These are phyloP conservation scores for Patella caerulea DNA, from an alignment of 2,888 invertebrate genomes.

Conservation along the genomic window DNA sequence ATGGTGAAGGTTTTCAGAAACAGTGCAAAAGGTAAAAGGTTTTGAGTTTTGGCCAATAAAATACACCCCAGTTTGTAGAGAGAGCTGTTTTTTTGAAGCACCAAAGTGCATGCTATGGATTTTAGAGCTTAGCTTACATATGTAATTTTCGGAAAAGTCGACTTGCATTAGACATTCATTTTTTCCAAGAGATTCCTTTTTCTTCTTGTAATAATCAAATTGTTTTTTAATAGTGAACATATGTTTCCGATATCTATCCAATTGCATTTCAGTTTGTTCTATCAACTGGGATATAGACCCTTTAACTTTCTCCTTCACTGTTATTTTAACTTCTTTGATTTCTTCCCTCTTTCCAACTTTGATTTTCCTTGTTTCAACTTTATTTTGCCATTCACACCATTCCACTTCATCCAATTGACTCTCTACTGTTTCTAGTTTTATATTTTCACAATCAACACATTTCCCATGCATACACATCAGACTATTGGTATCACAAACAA, in stretches of 20 bases:
- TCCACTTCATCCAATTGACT: constrained; percentile 11
- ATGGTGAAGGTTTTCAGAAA: no score
- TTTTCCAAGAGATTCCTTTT: background rate
- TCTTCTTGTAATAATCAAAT: constrained; percentile 11
- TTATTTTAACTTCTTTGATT: constrained; percentile 16
- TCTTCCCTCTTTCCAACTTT: constrained; percentile 19
- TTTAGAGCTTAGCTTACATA: no score
- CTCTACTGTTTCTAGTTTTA: constrained; percentile 1
- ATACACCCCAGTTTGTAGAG: no score
- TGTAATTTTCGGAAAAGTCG: background rate
- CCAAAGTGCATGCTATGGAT: no score
- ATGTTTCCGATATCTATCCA: constrained; percentile 12
- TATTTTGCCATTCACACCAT: constrained; percentile 29
- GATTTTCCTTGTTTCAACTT: constrained; percentile 16
- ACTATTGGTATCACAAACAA: constrained; percentile 25
- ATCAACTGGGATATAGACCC: constrained; percentile 4
- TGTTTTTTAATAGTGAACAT: constrained; percentile 17
- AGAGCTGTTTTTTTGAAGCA: no score
- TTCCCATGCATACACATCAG: constrained; percentile 30
- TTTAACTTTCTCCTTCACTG: background rate
- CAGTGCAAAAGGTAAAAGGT: no score
- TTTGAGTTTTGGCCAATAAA: no score
- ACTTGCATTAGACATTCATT: constrained; percentile 16
- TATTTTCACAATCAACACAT: constrained; percentile 25
- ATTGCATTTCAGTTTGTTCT: constrained; percentile 7